Evolutionary conservation across 2,797 vertebrate genomes (phyloP).

Genomic region (Xenentodon cancila): DNA sequence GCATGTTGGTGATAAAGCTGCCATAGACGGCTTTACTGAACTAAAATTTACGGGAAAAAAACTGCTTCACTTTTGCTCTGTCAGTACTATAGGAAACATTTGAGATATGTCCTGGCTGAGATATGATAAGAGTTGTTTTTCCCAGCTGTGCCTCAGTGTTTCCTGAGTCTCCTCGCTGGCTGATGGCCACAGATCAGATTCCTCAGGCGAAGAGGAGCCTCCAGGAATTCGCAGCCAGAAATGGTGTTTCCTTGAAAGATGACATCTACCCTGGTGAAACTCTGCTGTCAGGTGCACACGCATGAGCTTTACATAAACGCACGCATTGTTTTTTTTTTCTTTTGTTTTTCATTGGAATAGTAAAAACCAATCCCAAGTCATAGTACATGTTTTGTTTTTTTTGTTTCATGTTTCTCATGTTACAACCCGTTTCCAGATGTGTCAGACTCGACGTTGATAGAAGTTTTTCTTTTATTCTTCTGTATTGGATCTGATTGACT

Average conservation of each 20-base stretch:
- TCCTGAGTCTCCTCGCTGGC: constrained; percentile 91
- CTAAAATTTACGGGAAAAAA: no score
- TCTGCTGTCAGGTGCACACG: constrained; percentile 77
- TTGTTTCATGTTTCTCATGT: no score
- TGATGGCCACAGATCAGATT: constrained; percentile 87
- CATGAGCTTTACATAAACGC: background rate
- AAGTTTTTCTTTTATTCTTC: no score
- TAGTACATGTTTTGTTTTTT: no score
- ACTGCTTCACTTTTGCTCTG: background rate
- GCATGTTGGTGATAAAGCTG: no score
- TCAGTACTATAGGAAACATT: background rate
- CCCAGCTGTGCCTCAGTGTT: constrained; percentile 85
- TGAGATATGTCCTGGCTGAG: constrained; percentile 1
- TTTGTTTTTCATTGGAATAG: no score
- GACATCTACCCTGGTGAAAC: constrained; percentile 71
- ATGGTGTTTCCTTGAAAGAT: constrained; percentile 63
- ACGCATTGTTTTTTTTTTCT: background rate
- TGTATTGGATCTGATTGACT: no score
- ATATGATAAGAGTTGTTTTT: constrained; percentile 30
- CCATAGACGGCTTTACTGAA: no score
- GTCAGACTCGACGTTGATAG: no score
- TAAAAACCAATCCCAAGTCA: no score
- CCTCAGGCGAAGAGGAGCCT: constrained; percentile 80
- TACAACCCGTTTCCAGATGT: no score
- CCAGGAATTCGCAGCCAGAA: constrained; percentile 78